These are phyloP conservation scores for Poeciliopsis infans DNA, from an alignment of 2,797 vertebrate species.

Conservation along the genomic window DNA sequence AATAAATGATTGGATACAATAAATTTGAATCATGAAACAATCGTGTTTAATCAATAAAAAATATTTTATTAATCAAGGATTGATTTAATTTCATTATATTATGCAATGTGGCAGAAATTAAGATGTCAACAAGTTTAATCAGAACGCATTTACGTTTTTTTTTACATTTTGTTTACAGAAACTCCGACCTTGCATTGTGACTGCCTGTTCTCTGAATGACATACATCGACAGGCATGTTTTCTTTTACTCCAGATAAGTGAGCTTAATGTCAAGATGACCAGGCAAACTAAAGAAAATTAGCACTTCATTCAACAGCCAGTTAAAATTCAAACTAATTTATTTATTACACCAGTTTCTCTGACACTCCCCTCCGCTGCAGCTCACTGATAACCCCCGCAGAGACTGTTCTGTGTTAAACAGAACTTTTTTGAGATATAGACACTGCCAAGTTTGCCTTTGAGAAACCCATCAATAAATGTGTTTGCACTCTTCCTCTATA, in stretches of 20 bases:
- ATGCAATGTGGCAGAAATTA: neutral
- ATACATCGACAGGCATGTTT: neutral
- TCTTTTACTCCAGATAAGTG: neutral
- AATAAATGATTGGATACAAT: too few relatives aligned
- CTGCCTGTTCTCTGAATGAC: neutral
- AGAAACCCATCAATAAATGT: constrained; percentile 23
- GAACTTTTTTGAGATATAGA: constrained; percentile 2
- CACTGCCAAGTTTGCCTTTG: constrained; percentile 8
- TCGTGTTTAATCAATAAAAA: too few relatives aligned
- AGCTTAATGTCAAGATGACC: neutral
- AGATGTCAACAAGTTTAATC: neutral
- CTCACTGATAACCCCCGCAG: constrained; percentile 42
- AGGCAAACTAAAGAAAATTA: neutral
- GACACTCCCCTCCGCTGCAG: constrained; percentile 21
- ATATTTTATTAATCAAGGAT: too few relatives aligned
- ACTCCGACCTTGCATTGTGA: neutral
- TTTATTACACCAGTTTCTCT: neutral
- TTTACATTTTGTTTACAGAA: neutral
- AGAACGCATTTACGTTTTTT: neutral
- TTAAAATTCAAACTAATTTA: neutral
- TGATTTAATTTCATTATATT: neutral
- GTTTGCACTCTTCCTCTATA: constrained; percentile 20
- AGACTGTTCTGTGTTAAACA: neutral
- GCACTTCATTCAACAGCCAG: neutral
- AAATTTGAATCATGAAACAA: too few relatives aligned